Base-by-base conservation (phyloP, 2,888 invertebrate species). In the Mesopsocus fuscifrons region DNA sequence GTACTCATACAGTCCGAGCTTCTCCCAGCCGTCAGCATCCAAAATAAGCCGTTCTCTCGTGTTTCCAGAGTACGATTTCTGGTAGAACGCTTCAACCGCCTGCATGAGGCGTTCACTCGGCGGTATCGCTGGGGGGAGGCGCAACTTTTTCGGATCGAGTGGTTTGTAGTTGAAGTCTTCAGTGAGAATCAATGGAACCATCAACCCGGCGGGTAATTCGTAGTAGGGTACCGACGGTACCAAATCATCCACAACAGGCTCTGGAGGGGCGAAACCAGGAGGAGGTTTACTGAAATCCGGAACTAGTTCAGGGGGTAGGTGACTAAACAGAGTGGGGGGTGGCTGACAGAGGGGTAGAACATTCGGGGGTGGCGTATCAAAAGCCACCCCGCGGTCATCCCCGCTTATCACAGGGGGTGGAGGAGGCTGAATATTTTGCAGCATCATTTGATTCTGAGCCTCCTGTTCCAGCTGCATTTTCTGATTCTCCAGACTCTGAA, bases 131-230 rank as follows among this genome's bases (percentile, higher is more conserved):
- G 94, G 87, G 16, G 97, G 97, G 48, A 98, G 67, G 41, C 94
- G 74, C 51, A 98, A 87, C 49, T 75, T 77, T 46, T 77, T 77
- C 1, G 95, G 87, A 62, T 97, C 88, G 48, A 98, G 63, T 0
- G 94, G 74, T 54, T 77, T 79, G 62, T 95, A 97, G 54, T 78
- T 77, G 54, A 79, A 78, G 54, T 94, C 92, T 64, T 91, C 91
- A 51, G 89, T 63, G 71, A 82, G 84, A 46, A 98, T 84, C 11
- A 95, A 70, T n/a, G 95, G 91, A 45, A 94, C 92, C 81, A 98
- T 95, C 16, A 98, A 69, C 34, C 95, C 97, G 44, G 97, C 95
- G 2, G 98, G 97, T 49, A 97, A 68, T 59, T 97, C 95, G 59
- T 83, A 97, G 61, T 97, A 98, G 41, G 95, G 92, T 52, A 87